phyloP scores from a whole-genome alignment of 2,797 vertebrate species.

The Paramormyrops hopkinsi region DNA sequence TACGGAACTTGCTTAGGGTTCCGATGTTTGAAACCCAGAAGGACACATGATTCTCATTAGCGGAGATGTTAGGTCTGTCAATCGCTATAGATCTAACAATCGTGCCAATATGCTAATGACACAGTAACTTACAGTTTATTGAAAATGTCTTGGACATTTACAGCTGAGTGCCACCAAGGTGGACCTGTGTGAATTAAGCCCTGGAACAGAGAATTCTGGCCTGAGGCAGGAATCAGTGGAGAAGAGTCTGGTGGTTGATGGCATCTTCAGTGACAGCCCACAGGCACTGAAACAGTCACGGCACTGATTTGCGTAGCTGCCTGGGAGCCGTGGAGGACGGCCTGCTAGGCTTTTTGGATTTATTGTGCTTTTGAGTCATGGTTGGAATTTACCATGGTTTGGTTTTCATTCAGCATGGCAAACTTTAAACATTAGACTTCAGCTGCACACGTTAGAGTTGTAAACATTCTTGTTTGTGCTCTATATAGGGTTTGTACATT shows the following conservation, averaged over 20 bases:
- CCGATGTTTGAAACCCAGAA: background rate
- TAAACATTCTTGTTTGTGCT: background rate
- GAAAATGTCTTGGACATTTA: background rate
- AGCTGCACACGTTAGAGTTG: background rate
- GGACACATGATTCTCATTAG: background rate
- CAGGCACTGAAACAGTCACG: background rate
- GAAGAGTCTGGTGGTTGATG: background rate
- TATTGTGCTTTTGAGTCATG: background rate
- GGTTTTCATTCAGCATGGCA: background rate
- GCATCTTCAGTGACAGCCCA: background rate
- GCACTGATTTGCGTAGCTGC: background rate
- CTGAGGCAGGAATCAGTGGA: background rate
- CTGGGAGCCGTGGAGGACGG: background rate
- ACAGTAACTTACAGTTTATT: background rate
- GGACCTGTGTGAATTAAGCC: background rate
- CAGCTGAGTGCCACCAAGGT: background rate
- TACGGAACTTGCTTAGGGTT: background rate
- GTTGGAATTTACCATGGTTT: background rate
- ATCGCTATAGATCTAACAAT: background rate
- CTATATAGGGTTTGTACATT: background rate
- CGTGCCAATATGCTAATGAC: background rate
- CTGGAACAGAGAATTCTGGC: background rate
- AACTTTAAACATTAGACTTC: background rate
- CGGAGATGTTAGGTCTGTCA: background rate
- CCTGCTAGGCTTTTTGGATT: background rate